Base-by-base conservation (phyloP, 2,797 vertebrate genomes). In the Sebastes matsubarae region DNA sequence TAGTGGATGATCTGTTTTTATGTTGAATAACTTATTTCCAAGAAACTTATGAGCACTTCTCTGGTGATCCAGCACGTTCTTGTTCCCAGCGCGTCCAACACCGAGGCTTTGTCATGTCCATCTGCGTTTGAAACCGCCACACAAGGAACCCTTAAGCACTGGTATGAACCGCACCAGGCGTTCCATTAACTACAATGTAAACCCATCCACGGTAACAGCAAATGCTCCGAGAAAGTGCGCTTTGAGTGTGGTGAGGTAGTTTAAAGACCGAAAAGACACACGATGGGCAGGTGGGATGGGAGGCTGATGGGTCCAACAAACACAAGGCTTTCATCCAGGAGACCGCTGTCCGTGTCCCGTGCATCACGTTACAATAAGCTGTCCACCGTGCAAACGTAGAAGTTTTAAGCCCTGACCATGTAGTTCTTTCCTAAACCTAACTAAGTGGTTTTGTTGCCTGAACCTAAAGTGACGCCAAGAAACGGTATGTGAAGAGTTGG, bases 261-360 rank as follows among this genome's bases (percentile, higher is more conserved):
- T 50, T 50, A 0, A 50, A 50, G 42, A 50, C 42, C 42, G 0
- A 20, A 50, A 20, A 50, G 42, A 0, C 42, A 8, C 42, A 20
- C 16, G 2, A 50, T 20, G 42, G 42, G 42, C 16, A 50, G 42
- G 42, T 50, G 16, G 42, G 42, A 50, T 3, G 42, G 42, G 0
- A 50, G 42, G 18, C 42, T 50, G 42, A 20, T 50, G 42, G 42
- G 18, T 50, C 42, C 16, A 50, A 50, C 42, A 50, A 50, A 50
- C 42, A 50, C 42, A 50, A 20, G 42, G 42, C 42, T 50, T 50
- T 50, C 16, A 50, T 50, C 18, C 16, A 50, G 42, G 42, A 50
- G 16, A 50, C 42, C 18, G 18, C 42, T 0, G 42, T 50, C 0
- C 42, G 16, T 20, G 2, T 50, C 42, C 42, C 0, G 42, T 46